Percentiles rank a stretch among this genome's conserved stretches.
Evolutionary conservation across 1,140 invertebrate species (phyloP).

Genomic region (Drosophila tani): DNA sequence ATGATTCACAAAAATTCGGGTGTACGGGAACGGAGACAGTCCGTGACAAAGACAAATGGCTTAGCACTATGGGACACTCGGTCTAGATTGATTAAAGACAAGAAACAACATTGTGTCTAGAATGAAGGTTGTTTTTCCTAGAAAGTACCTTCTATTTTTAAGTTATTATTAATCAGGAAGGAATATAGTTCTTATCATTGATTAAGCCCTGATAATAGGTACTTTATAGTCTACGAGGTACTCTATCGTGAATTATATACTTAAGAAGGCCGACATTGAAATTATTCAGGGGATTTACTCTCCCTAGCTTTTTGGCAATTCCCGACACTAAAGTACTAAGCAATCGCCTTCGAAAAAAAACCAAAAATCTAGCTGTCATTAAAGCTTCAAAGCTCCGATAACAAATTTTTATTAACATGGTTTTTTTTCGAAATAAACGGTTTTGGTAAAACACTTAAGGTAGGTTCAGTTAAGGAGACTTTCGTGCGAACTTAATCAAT

Average conservation of each 20-base stretch:
- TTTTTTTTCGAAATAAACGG: neutral
- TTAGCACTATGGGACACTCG: neutral
- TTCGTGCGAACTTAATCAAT: conserved; percentile 1
- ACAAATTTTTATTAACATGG: neutral
- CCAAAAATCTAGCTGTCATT: neutral
- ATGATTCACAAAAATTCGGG: neutral
- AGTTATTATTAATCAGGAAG: conserved; percentile 17
- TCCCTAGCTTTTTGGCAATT: conserved; percentile 1
- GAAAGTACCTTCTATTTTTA: conserved; percentile 21
- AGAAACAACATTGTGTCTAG: neutral
- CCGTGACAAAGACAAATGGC: conserved; percentile 31
- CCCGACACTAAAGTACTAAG: neutral
- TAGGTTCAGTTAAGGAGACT: conserved; percentile 6
- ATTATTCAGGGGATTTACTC: conserved; percentile 27
- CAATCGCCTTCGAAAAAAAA: neutral
- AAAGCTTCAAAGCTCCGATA: conserved; percentile 10
- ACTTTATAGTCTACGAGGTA: neutral
- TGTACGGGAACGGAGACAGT: neutral
- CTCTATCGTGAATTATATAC: neutral
- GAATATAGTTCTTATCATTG: conserved; percentile 22
- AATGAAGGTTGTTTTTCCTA: conserved; percentile 1
- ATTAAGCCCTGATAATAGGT: neutral
- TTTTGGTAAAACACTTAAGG: conserved; percentile 27
- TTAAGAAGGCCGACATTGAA: no score
- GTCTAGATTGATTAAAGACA: conserved; percentile 37